Evolutionary conservation across 2,113 vertebrate species (phyloP), one percentile per base, ranked within the genome.

Genomic region (Nipponia nippon): DNA sequence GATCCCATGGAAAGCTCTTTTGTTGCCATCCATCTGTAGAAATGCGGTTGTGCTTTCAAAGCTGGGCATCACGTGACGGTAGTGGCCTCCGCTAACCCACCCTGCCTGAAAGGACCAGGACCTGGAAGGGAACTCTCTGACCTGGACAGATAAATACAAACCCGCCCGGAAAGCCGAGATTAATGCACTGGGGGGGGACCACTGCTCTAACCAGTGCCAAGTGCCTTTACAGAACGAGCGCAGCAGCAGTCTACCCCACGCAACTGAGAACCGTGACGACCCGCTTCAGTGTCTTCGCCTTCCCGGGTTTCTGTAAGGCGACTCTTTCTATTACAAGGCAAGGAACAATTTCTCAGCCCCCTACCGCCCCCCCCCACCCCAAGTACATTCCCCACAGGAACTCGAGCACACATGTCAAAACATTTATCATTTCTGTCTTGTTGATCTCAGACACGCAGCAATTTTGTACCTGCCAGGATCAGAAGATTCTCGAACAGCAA

Each of bases 261-360:
- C 36, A 16, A 10, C 40, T 2, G 17, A 47, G 26, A n/a, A 25
- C 3, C 1, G 44, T 1, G 2, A 38, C 1, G 20, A 59, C 16
- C 36, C 4, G 3, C 58, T 73, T 16, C 50, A 13, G 42, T 0
- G 8, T 22, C 58, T 11, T 50, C n/a, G 18, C 53, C 36, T 9
- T 59, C 9, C 82, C 4, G 18, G 59, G 29, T 7, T 83, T 30
- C 86, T 61, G n/a, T 3, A 27, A 17, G 30, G 27, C 5, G 2
- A 2, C 47, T 14, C 52, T 58, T 69, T 52, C 76, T 29, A 38
- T 7, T 4, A 69, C 47, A 52, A 26, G 50, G 61, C 9, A 81
- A 13, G 1, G 1, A 59, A 30, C 22, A 11, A 19, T 15, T 61
- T 20, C 75, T 29, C 42, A 17, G 5, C n/a, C 70, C 34, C 30